Evolutionary conservation across 1,140 invertebrate species (phyloP).

Genomic region (Elymnias hypermnestra): DNA sequence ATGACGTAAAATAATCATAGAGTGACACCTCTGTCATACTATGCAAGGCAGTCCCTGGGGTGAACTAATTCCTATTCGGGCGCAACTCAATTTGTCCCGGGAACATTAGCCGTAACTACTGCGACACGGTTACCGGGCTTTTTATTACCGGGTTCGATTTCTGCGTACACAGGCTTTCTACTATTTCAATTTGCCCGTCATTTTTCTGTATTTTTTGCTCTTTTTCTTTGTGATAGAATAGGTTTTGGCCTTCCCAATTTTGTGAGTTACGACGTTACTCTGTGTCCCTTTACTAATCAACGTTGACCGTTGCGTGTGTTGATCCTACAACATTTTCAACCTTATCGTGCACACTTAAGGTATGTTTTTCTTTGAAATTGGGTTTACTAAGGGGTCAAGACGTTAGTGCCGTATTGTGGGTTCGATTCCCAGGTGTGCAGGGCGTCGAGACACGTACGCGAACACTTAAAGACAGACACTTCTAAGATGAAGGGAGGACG

Average conservation of each 20-base stretch:
- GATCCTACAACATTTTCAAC: constrained; percentile 20
- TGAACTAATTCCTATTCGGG: constrained; percentile 56
- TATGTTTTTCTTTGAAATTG: too few relatives aligned
- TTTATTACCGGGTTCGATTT: constrained; percentile 62
- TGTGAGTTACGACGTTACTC: constrained; percentile 34
- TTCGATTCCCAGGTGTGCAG: constrained; percentile 71
- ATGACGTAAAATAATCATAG: constrained; percentile 22
- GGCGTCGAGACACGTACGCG: constrained; percentile 57
- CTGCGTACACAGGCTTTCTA: constrained; percentile 37
- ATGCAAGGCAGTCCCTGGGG: constrained; percentile 41
- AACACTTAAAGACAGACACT: constrained; percentile 66
- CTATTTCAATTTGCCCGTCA: constrained; percentile 66
- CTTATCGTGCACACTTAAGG: too few relatives aligned
- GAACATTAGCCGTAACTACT: constrained; percentile 66
- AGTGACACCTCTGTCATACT: constrained; percentile 29
- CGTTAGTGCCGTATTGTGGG: constrained; percentile 61
- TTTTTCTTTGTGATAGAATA: constrained; percentile 19
- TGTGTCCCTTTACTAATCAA: constrained; percentile 41
- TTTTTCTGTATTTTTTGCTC: constrained; percentile 3
- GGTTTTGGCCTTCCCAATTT: constrained; percentile 21
- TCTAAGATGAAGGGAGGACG: constrained; percentile 68
- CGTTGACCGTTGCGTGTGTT: constrained; percentile 44
- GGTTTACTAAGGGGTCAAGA: constrained; percentile 48
- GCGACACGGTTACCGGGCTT: constrained; percentile 53
- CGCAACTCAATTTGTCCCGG: constrained; percentile 68